Base-by-base conservation (phyloP, 1,140 invertebrate genomes). In the Samia ricini region DNA sequence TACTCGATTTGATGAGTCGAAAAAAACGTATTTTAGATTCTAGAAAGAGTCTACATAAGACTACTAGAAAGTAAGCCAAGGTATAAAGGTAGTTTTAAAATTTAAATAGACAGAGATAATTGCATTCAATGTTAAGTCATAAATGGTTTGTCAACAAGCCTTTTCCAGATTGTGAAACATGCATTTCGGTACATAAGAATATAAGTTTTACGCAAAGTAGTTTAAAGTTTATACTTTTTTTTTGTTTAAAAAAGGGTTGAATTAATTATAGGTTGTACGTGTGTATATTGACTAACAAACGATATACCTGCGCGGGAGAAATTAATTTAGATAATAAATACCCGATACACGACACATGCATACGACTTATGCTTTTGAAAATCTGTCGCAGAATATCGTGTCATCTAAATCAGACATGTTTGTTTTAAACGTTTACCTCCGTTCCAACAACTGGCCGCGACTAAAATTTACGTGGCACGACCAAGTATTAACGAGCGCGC, bases 391-490 rank as follows among this genome's bases (percentile, higher is more conserved):
- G 72, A 79, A 78, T 65, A 60, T 79, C 67, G 75, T 63, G 76
- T 80, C 79, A 72, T 69, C 73, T 89, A 86, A 88, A 89, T 89
- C 82, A 88, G 76, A 76, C 65, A 79, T n/a, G n/a, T n/a, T 42
- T 79, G 83, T 83, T 83, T 82, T 83, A 79, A 84, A 81, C 79
- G 74, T 81, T 85, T 88, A 69, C 78, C 79, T 79, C 77, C 65
- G 76, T 73, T 81, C 76, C 70, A 87, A 85, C 83, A 81, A 85
- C 82, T 88, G 87, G 80, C 85, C 85, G 83, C 85, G 83, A 89
- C 87, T 87, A 88, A 88, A 89, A 89, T 89, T 88, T 88, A 89
- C 84, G 84, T 82, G 79, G 72, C 81, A 74, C 82, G 74, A 78
- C 76, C 77, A 85, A 88, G 85, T 88, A 88, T 85, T 87, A 89